These are phyloP conservation scores for Stylophora pistillata DNA, from an alignment of 64 coral and sea anemone genomes.

Conservation along the genomic window DNA sequence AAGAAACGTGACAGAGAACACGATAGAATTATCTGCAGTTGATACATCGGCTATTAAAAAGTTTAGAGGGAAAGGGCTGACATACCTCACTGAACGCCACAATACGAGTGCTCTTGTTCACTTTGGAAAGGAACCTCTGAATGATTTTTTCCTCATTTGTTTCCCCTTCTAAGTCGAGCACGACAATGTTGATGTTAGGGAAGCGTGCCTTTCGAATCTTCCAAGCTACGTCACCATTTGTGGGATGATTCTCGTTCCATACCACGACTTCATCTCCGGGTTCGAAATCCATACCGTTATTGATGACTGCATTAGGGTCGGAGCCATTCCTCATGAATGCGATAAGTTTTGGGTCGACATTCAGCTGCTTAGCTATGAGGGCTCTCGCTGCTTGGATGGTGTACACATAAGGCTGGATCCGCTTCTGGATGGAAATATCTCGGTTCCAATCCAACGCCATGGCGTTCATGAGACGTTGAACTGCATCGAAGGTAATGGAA, in stretches of 20 bases:
- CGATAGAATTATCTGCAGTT: too few relatives aligned
- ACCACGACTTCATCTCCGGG: neutral
- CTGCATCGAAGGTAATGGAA: constrained; percentile 21
- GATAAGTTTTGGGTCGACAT: constrained; percentile 2
- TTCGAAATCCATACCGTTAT: neutral
- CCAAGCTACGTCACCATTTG: constrained; percentile 17
- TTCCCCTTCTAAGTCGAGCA: neutral
- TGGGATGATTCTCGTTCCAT: constrained; percentile 45
- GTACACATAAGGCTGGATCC: constrained; percentile 5
- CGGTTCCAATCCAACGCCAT: constrained; percentile 40
- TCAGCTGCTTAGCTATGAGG: constrained; percentile 12
- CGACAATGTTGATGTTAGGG: neutral
- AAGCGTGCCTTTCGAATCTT: constrained; percentile 26
- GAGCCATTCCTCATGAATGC: constrained; percentile 22
- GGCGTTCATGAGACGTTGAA: neutral
- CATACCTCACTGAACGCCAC: constrained; percentile 9
- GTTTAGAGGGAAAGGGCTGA: neutral
- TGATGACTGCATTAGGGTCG: constrained; percentile 23
- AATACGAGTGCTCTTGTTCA: neutral
- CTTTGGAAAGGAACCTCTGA: neutral
- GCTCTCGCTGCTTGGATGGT: constrained; percentile 8
- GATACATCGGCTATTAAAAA: neutral
- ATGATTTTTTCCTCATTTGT: neutral
- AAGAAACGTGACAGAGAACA: too few relatives aligned
- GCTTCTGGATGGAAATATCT: constrained; percentile 59